Evolutionary conservation across 2,113 vertebrate species (phyloP).

Genomic region (Struthio camelus): DNA sequence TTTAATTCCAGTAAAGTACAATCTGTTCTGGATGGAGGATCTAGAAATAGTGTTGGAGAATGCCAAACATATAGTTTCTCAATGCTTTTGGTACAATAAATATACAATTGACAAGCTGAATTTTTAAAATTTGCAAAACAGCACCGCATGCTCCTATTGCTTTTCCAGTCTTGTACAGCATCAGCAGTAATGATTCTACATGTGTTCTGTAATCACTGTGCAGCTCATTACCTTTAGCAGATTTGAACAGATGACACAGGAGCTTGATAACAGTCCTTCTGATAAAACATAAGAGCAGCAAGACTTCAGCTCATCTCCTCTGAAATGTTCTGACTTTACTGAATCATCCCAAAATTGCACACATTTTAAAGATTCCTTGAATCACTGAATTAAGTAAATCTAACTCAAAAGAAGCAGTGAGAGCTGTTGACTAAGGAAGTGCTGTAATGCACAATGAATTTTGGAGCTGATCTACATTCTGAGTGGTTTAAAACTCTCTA

Average conservation of each 20-base stretch:
- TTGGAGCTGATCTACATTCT: not conserved
- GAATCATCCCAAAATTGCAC: not conserved
- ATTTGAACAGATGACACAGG: not conserved
- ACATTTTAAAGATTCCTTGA: not conserved
- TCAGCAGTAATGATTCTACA: not conserved
- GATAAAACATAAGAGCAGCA: not conserved
- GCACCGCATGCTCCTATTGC: not conserved
- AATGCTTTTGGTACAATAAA: not conserved
- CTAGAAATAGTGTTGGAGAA: not conserved
- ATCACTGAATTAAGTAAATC: not conserved
- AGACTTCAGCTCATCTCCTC: not conserved
- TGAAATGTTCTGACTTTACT: not conserved
- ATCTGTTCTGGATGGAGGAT: not conserved
- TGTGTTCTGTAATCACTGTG: not conserved
- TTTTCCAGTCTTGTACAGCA: not conserved
- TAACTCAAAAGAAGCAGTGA: not conserved
- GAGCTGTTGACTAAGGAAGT: not conserved
- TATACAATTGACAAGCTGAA: not conserved
- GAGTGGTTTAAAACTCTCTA: not conserved
- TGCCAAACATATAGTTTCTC: not conserved
- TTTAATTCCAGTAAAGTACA: not conserved
- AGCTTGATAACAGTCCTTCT: not conserved
- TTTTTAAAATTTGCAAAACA: not conserved
- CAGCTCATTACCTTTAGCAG: not conserved
- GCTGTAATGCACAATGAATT: not conserved